Evolutionary conservation across 1,140 invertebrate genomes (phyloP), one percentile per base, ranked within the genome.

Genomic region (Tetragonula clypearis): DNA sequence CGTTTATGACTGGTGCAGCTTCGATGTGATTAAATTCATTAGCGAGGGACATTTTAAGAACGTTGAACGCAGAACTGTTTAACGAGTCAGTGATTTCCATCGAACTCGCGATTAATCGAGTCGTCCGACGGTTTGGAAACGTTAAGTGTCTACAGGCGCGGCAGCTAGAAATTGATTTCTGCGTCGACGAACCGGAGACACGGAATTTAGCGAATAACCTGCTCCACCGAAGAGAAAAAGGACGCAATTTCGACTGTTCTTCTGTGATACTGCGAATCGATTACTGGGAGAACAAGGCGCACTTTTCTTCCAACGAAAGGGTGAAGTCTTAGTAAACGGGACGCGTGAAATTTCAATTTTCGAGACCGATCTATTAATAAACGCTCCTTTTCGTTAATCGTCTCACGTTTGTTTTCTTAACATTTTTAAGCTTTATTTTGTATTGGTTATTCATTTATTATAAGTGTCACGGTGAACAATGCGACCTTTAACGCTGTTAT

Each of bases 111-210:
- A 56, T 72, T 71, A 58, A 73, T 73, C 55, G 26, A 30, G 21
- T 55, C 66, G 78, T n/a, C 56, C 12, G 53, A 23, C 66, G 55
- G 53, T 80, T 80, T 41, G 68, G 66, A 58, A 72, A 80, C 55
- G 68, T 79, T 79, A 69, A 72, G 79, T 60, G 55, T 58, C 35
- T 53, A 41, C 12, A 72, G 35, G 41, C 30, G 15, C 30, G 66
- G 19, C 41, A 69, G 53, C 23, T 12, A 49, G 53, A 80, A 72
- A 80, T 80, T 80, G 79, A 80, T 80, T 80, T 80, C 49, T 35
- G 35, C 55, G 56, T 12, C 23, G 41, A 41, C 71, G 49, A 73
- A 17, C 19, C n/a, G 23, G 23, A 11, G 71, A 35, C 55, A 62
- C 58, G 66, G 53, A 73, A 80, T 80, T 80, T 56, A 41, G 53